Evolutionary conservation across 1,140 invertebrate species (phyloP), one percentile per base, ranked within the genome.

Genomic region (Trichonephila inaurata): DNA sequence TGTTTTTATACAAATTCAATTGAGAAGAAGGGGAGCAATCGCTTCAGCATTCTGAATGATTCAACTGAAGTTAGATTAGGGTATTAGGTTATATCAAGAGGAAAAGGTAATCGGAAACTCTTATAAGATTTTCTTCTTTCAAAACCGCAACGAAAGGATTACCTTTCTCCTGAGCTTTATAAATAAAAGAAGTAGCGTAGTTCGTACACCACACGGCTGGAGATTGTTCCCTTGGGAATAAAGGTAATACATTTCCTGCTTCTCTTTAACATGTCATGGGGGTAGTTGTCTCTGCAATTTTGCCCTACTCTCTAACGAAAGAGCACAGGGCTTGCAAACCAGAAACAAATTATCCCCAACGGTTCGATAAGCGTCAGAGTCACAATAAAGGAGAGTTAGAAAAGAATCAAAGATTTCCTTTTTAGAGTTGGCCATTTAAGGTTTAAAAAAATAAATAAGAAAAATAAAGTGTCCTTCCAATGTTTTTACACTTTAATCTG

Each of bases 191-290:
- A 81, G 72, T 82, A 91, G 44, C 28, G 6, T 14, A 60, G 24
- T 40, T 58, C 58, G 89, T 77, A 89, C 33, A 82, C 58, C 72
- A 60, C 72, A 91, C 60, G 72, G 69, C 51, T 82, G 10, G 28
- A 51, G 77, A 91, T 91, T 91, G 89, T 58, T 81, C 89, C 24
- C 89, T n/a, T 21, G 77, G 69, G 89, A 91, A 40, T 64, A 91
- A 81, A 82, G 40, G 66, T 81, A 82, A 91, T 91, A 91, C 69
- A 82, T 91, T 91, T 44, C 40, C 87, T 69, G 5, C 61, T 28
- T 89, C 87, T 69, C 87, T 89, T 89, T 89, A 89, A 89, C 87
- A 64, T 89, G 87, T 89, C 87, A 89, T 62, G 87, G 62, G 51
- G 86, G 33, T 69, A 66, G 87, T 89, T 89, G 87, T 64, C 62